Base-by-base conservation (phyloP, 2,113 vertebrate species). In the Bufo bufo region DNA sequence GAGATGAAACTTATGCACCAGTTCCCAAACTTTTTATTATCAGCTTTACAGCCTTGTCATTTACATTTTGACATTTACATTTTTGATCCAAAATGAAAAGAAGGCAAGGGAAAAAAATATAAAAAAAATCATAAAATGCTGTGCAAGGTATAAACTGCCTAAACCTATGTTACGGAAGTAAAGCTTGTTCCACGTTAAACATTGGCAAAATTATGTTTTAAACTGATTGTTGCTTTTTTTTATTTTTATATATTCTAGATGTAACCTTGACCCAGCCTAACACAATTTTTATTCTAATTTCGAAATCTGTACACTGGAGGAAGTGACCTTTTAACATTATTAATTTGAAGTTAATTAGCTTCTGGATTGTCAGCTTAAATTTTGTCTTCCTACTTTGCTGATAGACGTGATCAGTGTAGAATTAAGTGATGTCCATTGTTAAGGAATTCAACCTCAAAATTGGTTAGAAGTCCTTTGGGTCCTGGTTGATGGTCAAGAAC, bases 331-430 rank as follows among this genome's bases (percentile, higher is more conserved):
- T 71, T 85, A 50, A 86, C 6, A 19, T 54, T 72, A 14, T 19
- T 79, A 56, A 89, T 87, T 85, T 85, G 8, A 77, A 9, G 23
- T 58, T 85, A 89, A 77, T 69, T 89, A 84, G 23, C 79, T 91
- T 65, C 71, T 43, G 56, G 88, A 58, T 17, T 16, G 69, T 19
- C 45, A 69, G 20, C 59, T 79, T 90, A 66, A 8, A n/a, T 23
- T 72, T 14, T 71, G 19, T 47, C 17, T 74, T 72, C 82, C 52
- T 85, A 50, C 7, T 23, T 79, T 75, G 16, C 88, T 66, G 3
- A 20, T 87, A 45, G 58, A 72, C 86, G 74, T 85, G 23, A 17
- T 43, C 6, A 49, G 47, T 87, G 90, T 77, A 74, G 4, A 12
- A 16, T 0, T 56, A 7, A 79, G 4, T 52, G 87, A 78, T 65